These are phyloP conservation scores for Parnassius smintheus DNA, from an alignment of 2,888 invertebrate genomes.

Conservation along the genomic window DNA sequence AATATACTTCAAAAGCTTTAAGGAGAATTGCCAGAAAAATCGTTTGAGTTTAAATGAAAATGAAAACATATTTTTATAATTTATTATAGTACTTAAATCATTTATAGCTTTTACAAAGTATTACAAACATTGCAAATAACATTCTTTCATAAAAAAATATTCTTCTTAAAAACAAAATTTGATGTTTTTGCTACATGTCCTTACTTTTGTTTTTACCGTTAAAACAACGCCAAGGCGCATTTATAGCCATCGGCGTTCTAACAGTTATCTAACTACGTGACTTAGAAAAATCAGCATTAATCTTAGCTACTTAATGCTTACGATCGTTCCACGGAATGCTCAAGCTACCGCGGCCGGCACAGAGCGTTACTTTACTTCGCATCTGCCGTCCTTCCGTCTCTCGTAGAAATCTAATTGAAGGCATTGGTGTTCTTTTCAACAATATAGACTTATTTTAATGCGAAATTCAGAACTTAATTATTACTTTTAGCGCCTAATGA, in stretches of 20 bases:
- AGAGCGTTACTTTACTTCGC: conserved; percentile 4
- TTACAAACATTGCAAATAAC: no score
- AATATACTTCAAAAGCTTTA: no score
- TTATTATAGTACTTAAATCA: neutral
- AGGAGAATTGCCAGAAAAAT: no score
- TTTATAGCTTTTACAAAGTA: no score
- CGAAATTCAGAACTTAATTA: no score
- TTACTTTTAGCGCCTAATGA: no score
- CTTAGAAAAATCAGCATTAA: conserved; percentile 56
- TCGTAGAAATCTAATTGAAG: no score
- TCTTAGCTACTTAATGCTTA: conserved; percentile 34
- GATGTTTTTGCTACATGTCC: neutral
- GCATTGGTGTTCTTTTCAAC: no score
- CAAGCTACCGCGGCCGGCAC: conserved; percentile 34
- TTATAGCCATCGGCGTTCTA: conserved; percentile 33
- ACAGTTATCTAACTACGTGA: conserved; percentile 63
- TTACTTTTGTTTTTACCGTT: neutral
- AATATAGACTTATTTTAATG: no score
- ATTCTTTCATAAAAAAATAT: no score
- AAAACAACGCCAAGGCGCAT: conserved; percentile 1
- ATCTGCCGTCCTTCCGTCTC: neutral
- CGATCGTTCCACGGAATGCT: conserved; percentile 33
- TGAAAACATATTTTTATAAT: no score
- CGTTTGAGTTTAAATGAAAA: no score
- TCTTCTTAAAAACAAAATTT: neutral